Base-by-base conservation (phyloP, 2,113 vertebrate genomes). In the Falco punctatus region DNA sequence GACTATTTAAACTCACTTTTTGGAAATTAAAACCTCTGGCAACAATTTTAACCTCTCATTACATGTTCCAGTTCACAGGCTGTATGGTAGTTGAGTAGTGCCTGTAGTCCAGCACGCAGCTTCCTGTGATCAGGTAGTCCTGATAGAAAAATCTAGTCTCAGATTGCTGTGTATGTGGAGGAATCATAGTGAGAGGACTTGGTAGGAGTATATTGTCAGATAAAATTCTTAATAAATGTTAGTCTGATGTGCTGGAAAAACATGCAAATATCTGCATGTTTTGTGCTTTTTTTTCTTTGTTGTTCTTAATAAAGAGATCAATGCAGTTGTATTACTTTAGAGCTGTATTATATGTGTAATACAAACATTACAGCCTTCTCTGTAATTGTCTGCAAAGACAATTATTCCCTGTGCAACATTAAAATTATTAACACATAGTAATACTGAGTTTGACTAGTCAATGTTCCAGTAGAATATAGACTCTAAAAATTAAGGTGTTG, bases 21-120 rank as follows among this genome's bases (percentile, higher is more conserved):
- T 81, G 42, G 69, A 88, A 94, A 93, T 89, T 40, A 87, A 91
- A 94, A 84, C n/a, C 59, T 75, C 48, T 88, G 71, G 57, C 67
- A 83, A 55, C 15, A n/a, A 21, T 83, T 94, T 69, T 67, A 67
- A 75, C 30, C 52, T 91, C 48, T 83, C 46, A 28, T 77, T 48
- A 67, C 6, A 0, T 51, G 22, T 86, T 92, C 33, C 51, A 66
- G 33, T 83, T 92, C 62, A 44, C 24, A 93, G 67, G 49, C 80
- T 85, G 48, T 86, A 10, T 2, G 6, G 27, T 55, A 6, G 2
- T 73, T 75, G 66, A 54, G 27, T 69, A 18, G 38, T 72, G 26
- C 72, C 40, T 85, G 1, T 40, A 49, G 48, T 81, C 70, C 66
- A 52, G 28, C 65, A 35, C 49, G 49, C 42, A 52, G 55, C 20